Conservation (phyloP, 2,113 vertebrate species). For the Rhegmatorhina hoffmannsi region DNA sequence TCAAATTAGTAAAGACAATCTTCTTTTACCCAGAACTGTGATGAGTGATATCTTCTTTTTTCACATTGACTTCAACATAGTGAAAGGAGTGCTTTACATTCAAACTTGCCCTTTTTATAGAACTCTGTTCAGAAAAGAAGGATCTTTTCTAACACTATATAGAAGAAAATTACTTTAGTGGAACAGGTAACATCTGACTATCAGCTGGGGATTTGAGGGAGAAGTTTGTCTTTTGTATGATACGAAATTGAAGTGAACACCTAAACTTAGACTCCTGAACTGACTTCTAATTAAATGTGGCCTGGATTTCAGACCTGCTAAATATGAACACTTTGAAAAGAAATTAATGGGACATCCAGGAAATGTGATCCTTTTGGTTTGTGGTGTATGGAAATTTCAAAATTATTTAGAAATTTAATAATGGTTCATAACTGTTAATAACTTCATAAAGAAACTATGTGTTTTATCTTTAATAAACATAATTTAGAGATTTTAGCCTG, state of each 20-base stretch:
- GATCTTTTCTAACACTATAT: neutral
- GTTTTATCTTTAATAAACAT: too few species aligned
- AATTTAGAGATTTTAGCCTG: too few species aligned
- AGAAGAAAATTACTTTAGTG: neutral
- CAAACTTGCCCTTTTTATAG: neutral
- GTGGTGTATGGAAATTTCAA: neutral
- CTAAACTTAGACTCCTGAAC: neutral
- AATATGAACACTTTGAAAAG: neutral
- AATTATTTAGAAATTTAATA: neutral
- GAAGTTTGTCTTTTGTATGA: neutral
- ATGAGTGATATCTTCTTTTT: neutral
- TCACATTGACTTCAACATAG: neutral
- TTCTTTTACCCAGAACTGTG: neutral
- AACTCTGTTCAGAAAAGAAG: neutral
- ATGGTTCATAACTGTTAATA: neutral
- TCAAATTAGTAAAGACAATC: neutral
- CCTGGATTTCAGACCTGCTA: neutral
- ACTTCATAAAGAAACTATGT: neutral
- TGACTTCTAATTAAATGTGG: neutral
- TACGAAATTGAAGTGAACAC: neutral
- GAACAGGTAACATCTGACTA: neutral
- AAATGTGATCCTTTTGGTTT: neutral
- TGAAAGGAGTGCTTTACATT: neutral
- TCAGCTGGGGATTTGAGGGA: neutral
- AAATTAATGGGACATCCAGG: neutral